Base-by-base conservation (phyloP, 2,113 vertebrate species). In the Muscicapa adusta region DNA sequence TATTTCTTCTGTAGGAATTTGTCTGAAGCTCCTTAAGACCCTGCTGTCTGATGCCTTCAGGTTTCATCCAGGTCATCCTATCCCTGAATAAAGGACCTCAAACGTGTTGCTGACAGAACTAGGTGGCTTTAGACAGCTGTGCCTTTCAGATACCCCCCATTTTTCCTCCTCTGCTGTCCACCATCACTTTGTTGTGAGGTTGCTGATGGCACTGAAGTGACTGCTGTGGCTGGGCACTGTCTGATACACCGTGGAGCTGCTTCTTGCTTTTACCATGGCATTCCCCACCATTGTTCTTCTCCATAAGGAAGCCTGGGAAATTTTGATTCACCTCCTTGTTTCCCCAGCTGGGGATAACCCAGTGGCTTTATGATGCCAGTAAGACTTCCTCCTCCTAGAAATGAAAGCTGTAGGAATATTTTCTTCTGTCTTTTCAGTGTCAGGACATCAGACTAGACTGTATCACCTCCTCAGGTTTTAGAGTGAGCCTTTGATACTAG, bases 201-300 rank as follows among this genome's bases (percentile, higher is more conserved):
- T 89, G 68, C 60, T 74, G 38, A 28, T 12, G 18, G 60, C 60
- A 66, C 51, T n/a, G 38, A 38, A 54, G 31, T 31, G 73, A 50
- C 26, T 9, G 1, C 16, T 1, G 0, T 1, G 6, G 4, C 24
- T 38, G 22, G 58, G 14, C 20, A 58, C 2, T 3, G 6, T 31
- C 42, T 54, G 47, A 36, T 43, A 60, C 20, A 73, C 40, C 25
- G 33, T 1, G 15, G 63, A 5, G 4, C 75, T 56, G 16, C 36
- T 61, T 24, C 50, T 91, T 1, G 2, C 26, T 81, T 87, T 87
- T 60, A 26, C 17, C 36, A 75, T 4, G 1, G 15, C 3, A 6
- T 86, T 85, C 40, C 6, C 20, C 14, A 34, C 16, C 2, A 1
- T 20, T 7, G 1, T 42, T 62, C 14, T 85, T 75, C 51, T 78